Evolutionary conservation across 2,797 vertebrate genomes (phyloP).

Genomic region (Falco cherrug): DNA sequence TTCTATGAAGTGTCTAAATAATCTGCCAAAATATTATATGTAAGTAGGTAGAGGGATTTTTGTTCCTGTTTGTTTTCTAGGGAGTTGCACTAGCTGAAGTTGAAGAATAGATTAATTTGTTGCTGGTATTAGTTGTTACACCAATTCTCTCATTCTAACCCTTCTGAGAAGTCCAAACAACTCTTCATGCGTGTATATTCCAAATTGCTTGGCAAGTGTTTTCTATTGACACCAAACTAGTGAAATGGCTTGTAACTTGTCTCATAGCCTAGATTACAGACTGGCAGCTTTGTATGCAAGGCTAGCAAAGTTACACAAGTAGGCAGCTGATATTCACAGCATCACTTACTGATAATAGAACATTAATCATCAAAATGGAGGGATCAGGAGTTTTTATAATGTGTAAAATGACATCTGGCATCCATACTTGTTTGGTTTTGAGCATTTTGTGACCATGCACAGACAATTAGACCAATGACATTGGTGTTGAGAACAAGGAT

Average conservation of each 20-base stretch:
- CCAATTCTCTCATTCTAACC: background rate
- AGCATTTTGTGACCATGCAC: slow-evolving; percentile 35
- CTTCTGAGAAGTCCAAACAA: background rate
- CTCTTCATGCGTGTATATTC: background rate
- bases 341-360: background rate
- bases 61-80: background rate
- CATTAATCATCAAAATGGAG: background rate
- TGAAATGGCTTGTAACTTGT: background rate
- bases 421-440: slow-evolving; percentile 14
- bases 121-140: background rate
- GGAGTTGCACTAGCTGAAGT: background rate
- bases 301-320: background rate
- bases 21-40: background rate
- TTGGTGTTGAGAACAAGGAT: slow-evolving; percentile 15
- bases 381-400: background rate
- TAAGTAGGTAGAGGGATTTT: background rate
- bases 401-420: slow-evolving; percentile 31
- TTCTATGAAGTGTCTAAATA: background rate
- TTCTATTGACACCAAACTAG: background rate
- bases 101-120: slow-evolving; percentile 27
- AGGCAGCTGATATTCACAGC: slow-evolving; percentile 14
- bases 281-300: background rate
- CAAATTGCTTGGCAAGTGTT: background rate
- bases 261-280: background rate
- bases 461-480: slow-evolving; percentile 11